Conservation (phyloP, 2,797 vertebrate genomes). For the Cyclura pinguis region DNA sequence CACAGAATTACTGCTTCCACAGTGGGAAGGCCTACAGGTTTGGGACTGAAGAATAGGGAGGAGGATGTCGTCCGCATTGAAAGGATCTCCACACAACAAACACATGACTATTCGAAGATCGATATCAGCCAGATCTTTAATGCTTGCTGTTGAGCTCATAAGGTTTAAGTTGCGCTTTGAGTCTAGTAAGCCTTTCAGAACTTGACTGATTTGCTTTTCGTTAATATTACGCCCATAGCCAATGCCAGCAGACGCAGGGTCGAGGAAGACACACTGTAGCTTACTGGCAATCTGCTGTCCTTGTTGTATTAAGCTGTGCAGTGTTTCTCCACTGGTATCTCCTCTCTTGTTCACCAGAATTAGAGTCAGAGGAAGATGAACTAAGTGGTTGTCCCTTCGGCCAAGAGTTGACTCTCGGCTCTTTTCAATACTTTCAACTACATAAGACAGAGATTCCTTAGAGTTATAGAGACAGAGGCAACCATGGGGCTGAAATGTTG, state of each 20-base stretch:
- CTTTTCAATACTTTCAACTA: constrained; percentile 95
- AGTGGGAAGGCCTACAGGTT: constrained; percentile 85
- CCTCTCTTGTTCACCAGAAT: constrained; percentile 94
- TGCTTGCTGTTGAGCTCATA: constrained; percentile 78
- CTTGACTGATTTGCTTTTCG: constrained; percentile 93
- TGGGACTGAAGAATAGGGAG: constrained; percentile 89
- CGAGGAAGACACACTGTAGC: constrained; percentile 91
- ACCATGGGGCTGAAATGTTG: constrained; percentile 95
- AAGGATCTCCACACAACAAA: constrained; percentile 95
- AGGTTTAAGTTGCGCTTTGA: constrained; percentile 85
- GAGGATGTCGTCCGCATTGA: constrained; percentile 90
- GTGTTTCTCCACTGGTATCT: constrained; percentile 91
- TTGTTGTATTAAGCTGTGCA: constrained; percentile 93
- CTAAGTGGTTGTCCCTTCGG: constrained; percentile 85
- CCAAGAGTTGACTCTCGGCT: constrained; percentile 89
- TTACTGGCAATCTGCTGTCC: constrained; percentile 92
- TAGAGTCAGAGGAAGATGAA: constrained; percentile 88
- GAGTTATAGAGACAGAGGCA: constrained; percentile 98
- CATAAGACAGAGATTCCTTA: constrained; percentile 95
- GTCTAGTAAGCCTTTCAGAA: constrained; percentile 90
- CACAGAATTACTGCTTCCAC: constrained; percentile 85
- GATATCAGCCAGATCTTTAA: constrained; percentile 87
- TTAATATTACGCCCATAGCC: constrained; percentile 93
- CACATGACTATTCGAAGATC: constrained; percentile 94
- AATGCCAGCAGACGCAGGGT: constrained; percentile 91